phyloP scores from a whole-genome alignment of 92 coral and sea anemone species.

The Hydrozoanthus gracilis region DNA sequence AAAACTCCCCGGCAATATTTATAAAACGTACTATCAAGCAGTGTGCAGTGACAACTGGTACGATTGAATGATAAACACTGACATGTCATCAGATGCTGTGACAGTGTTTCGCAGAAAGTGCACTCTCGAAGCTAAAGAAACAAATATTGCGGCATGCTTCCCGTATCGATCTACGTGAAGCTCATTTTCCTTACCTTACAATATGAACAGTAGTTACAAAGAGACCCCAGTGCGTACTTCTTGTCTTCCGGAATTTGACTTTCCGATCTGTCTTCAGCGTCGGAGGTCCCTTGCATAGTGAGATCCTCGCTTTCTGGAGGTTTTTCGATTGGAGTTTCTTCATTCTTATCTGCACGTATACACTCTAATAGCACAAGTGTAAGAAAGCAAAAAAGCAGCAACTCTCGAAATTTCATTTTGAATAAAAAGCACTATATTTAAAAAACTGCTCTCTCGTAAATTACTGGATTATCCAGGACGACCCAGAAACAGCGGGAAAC shows the following conservation, averaged over 20 bases:
- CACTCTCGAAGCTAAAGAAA: neutral
- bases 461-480: neutral
- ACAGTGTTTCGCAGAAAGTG: neutral
- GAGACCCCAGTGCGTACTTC: constrained; percentile 77
- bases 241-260: constrained; percentile 47
- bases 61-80: no score
- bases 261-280: constrained; percentile 45
- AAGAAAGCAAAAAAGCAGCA: neutral
- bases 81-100: no score
- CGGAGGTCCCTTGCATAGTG: constrained; percentile 21
- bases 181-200: constrained; percentile 80
- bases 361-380: neutral
- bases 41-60: no score
- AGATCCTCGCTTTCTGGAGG: constrained; percentile 13
- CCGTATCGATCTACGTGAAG: neutral
- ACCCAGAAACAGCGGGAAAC: neutral
- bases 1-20: no score
- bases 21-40: no score
- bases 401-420: constrained; percentile 22
- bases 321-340: constrained; percentile 21
- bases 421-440: neutral
- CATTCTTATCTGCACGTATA: neutral
- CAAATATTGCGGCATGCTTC: neutral
- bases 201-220: constrained; percentile 86
- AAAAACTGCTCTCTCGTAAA: neutral